A percentile compares a stretch with the other conserved stretches of the same genome.
Conservation (phyloP, 2,113 vertebrate species). For the Charina bottae region DNA sequence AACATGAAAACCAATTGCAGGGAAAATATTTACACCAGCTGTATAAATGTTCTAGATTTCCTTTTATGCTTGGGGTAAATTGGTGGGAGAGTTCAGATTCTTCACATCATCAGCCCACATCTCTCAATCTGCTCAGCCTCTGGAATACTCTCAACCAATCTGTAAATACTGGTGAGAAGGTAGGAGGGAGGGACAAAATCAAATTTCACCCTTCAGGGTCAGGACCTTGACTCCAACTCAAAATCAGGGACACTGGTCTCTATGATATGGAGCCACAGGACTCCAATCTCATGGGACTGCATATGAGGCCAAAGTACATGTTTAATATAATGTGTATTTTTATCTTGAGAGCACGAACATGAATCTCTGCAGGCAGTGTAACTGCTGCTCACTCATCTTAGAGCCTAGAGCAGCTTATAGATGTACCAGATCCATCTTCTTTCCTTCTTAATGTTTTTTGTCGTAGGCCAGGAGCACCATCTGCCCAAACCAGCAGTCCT, state of each 20-base stretch:
- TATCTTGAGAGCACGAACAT: background rate
- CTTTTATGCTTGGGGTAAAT: background rate
- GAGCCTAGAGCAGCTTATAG: background rate
- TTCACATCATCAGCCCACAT: background rate
- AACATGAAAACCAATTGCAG: background rate
- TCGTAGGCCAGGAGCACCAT: background rate
- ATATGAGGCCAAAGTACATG: background rate
- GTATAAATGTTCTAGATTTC: background rate
- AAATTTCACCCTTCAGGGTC: background rate
- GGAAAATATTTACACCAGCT: background rate
- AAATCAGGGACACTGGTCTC: background rate
- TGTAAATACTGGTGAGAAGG: background rate
- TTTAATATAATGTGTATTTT: background rate
- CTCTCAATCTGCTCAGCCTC: background rate
- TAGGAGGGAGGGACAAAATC: background rate
- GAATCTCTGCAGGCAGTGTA: background rate
- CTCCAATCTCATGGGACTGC: background rate
- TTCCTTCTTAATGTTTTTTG: background rate
- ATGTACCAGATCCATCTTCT: background rate
- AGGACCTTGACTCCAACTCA: background rate
- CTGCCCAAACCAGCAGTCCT: background rate
- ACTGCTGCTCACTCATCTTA: background rate
- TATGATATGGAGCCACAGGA: background rate
- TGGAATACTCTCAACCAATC: background rate
- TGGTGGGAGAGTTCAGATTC: background rate